Conservation (phyloP, 2,797 vertebrate species). For the Leuciscus waleckii region DNA sequence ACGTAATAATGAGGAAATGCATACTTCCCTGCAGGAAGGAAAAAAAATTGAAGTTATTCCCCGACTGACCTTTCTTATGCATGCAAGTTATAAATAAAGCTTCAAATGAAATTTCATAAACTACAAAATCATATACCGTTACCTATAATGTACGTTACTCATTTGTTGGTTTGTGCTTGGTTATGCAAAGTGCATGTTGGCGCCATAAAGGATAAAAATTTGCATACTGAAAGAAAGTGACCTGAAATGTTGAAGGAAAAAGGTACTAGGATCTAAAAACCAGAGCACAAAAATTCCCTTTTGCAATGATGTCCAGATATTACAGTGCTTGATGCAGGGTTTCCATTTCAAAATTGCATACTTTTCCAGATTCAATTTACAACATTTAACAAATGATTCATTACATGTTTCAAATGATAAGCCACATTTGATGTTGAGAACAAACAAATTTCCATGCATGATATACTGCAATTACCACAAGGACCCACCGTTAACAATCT, state of each 20-base stretch:
- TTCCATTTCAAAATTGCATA: no score
- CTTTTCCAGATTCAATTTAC: no score
- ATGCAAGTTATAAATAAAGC: conserved; percentile 10
- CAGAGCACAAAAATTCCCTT: not conserved
- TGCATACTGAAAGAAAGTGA: conserved; percentile 10
- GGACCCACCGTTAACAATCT: no score
- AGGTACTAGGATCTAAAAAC: not conserved
- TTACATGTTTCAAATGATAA: no score
- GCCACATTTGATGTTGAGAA: no score
- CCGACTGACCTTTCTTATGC: not conserved
- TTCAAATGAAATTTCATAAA: conserved; percentile 5
- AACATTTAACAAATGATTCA: no score
- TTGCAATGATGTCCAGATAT: not conserved
- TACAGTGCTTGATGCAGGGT: no score
- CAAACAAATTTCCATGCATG: no score
- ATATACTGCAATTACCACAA: no score
- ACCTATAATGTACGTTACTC: conserved; percentile 8
- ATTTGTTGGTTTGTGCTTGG: not conserved
- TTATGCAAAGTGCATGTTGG: not conserved
- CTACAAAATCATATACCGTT: not conserved
- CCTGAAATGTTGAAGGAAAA: not conserved
- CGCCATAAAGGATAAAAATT: not conserved
- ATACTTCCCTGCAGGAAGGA: not conserved
- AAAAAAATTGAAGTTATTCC: conserved; percentile 1
- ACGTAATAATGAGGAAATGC: not conserved